Percentiles rank a stretch among this genome's conserved stretches.
phyloP scores from a whole-genome alignment of 2,113 vertebrate genomes.

The Otocyon megalotis region DNA sequence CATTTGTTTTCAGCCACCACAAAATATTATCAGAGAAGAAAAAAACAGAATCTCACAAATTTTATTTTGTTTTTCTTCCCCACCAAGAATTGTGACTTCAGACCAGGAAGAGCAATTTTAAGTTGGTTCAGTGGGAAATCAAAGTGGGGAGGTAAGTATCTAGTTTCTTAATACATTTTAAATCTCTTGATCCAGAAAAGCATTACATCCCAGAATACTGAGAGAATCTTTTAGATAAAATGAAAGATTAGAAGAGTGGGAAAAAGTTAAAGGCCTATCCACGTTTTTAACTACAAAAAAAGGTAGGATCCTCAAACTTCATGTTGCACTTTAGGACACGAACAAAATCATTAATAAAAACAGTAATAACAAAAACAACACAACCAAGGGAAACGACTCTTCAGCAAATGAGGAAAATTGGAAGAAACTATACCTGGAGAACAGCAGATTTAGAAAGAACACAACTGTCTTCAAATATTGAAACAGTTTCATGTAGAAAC shows the following conservation, averaged over 20 bases:
- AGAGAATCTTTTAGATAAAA: background rate
- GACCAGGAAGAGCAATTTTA: background rate
- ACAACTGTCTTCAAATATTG: background rate
- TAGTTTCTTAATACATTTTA: background rate
- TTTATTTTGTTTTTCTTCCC: conserved; percentile 21
- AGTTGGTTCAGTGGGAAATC: background rate
- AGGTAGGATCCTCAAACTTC: background rate
- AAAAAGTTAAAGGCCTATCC: background rate
- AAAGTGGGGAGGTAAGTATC: background rate
- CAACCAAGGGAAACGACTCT: background rate
- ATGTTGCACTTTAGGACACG: background rate
- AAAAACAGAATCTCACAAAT: conserved; percentile 27
- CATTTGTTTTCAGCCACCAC: background rate
- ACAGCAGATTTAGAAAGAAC: background rate
- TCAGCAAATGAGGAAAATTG: background rate
- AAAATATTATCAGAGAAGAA: background rate
- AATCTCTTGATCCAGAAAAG: background rate
- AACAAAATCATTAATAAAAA: conserved; percentile 24
- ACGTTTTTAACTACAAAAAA: conserved; percentile 22
- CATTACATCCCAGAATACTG: background rate
- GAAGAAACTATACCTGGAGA: background rate
- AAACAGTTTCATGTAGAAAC: background rate
- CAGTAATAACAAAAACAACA: background rate
- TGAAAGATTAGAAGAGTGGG: background rate
- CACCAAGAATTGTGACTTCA: background rate